A percentile compares a stretch with the other conserved stretches of the same genome.
These are phyloP conservation scores for Hylaeus anthracinus DNA, from an alignment of 1,140 invertebrate genomes.

Conservation along the genomic window DNA sequence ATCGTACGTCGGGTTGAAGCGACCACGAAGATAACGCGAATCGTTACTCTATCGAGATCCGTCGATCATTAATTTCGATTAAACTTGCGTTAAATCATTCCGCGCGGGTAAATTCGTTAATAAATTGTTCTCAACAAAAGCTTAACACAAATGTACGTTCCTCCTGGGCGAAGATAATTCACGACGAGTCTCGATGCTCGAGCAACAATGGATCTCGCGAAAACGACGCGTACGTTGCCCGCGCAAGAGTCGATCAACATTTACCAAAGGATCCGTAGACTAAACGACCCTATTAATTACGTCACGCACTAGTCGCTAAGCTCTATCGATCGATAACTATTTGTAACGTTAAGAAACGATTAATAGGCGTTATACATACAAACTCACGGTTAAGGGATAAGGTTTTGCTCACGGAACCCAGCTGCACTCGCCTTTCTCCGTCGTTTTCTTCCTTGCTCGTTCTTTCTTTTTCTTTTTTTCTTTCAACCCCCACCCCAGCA, in stretches of 20 bases:
- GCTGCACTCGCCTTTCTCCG: not conserved
- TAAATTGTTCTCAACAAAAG: not conserved
- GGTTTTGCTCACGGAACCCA: slow-evolving; percentile 26
- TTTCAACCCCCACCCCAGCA: not conserved
- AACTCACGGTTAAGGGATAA: slow-evolving; percentile 40
- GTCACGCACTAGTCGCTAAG: slow-evolving; percentile 27
- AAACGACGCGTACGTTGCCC: not conserved
- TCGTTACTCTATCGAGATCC: not conserved
- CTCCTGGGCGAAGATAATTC: not conserved
- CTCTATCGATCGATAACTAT: slow-evolving; percentile 41
- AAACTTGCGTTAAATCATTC: not conserved
- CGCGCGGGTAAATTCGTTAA: not conserved
- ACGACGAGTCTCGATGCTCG: no score
- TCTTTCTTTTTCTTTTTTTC: not conserved
- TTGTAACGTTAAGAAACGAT: slow-evolving; percentile 29
- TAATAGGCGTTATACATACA: slow-evolving; percentile 34
- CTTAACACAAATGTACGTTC: not conserved
- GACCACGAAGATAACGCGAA: not conserved
- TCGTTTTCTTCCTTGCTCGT: not conserved
- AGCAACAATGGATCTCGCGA: no score
- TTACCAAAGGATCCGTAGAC: slow-evolving; percentile 12
- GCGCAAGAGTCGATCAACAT: not conserved
- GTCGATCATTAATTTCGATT: slow-evolving; percentile 3
- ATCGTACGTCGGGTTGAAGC: slow-evolving; percentile 1
- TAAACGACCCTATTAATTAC: slow-evolving; percentile 34